phyloP scores from a whole-genome alignment of 2,888 invertebrate species.

The Limnephilus auricula region DNA sequence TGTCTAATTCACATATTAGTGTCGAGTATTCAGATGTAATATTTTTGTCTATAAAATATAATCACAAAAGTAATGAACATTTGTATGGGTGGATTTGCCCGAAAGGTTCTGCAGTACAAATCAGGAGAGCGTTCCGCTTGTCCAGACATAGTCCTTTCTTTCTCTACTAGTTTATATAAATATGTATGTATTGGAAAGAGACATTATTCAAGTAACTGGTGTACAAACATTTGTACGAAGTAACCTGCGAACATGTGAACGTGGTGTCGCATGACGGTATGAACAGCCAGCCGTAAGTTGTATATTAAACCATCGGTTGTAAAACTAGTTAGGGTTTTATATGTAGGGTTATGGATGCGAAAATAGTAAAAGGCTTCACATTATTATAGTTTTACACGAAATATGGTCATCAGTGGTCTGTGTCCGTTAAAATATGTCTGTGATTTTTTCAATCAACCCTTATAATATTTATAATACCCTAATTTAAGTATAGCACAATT shows the following conservation, averaged over 20 bases:
- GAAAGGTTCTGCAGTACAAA: constrained; percentile 67
- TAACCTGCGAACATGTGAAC: constrained; percentile 55
- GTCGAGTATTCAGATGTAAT: constrained; percentile 72
- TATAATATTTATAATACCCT: constrained; percentile 73
- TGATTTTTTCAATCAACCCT: constrained; percentile 81
- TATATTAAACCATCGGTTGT: constrained; percentile 72
- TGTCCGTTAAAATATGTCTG: constrained; percentile 79
- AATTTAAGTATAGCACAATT: constrained; percentile 79
- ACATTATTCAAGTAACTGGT: constrained; percentile 41
- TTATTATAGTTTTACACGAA: constrained; percentile 74
- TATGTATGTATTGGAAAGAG: constrained; percentile 56
- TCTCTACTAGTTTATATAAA: constrained; percentile 17
- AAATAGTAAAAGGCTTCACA: constrained; percentile 65
- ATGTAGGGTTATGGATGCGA: constrained; percentile 66
- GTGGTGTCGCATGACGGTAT: constrained; percentile 25
- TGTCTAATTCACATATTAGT: constrained; percentile 75
- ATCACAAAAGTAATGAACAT: constrained; percentile 67
- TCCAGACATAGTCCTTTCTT: constrained; percentile 37
- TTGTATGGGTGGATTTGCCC: constrained; percentile 66
- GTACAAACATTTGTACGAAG: constrained; percentile 56
- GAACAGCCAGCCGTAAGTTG: constrained; percentile 57
- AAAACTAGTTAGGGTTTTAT: constrained; percentile 72
- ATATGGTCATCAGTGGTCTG: constrained; percentile 77
- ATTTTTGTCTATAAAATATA: constrained; percentile 72
- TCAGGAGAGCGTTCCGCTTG: constrained; percentile 9